These are phyloP conservation scores for Luidia sarsii DNA, from an alignment of 53 echinoderm and acorn worm species.

Conservation along the genomic window DNA sequence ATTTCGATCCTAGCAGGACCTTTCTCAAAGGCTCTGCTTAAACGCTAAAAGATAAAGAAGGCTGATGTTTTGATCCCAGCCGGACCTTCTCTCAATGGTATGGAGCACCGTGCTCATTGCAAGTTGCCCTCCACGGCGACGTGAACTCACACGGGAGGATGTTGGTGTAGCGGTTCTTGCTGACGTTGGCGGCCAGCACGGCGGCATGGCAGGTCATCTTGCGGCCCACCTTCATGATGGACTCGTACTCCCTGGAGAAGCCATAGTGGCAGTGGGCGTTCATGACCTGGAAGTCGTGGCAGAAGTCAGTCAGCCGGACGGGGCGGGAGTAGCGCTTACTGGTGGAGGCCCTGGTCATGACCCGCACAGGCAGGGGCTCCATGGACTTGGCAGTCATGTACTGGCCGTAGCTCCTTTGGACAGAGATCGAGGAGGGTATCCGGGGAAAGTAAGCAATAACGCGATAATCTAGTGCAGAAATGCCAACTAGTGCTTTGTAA, in stretches of 20 bases:
- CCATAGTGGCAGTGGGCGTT: slow-evolving; percentile 87
- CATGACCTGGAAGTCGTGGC: slow-evolving; percentile 82
- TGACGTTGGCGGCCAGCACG: slow-evolving; percentile 66
- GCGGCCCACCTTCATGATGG: slow-evolving; percentile 64
- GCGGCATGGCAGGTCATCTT: slow-evolving; percentile 55
- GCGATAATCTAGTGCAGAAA: too few species aligned
- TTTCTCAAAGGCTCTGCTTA: too few species aligned
- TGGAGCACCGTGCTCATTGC: too few species aligned
- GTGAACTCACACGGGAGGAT: slow-evolving; percentile 78
- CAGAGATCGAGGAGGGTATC: too few species aligned
- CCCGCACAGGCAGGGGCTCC: slow-evolving; percentile 33
- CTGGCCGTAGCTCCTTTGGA: slow-evolving; percentile 25
- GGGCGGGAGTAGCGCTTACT: slow-evolving; percentile 54
- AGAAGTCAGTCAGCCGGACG: slow-evolving; percentile 76
- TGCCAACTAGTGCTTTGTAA: too few species aligned
- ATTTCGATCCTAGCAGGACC: too few species aligned
- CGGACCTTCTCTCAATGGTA: too few species aligned
- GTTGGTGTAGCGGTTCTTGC: slow-evolving; percentile 82
- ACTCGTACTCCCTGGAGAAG: slow-evolving; percentile 93
- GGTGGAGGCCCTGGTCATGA: slow-evolving; percentile 35
- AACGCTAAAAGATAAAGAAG: too few species aligned
- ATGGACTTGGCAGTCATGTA: slow-evolving; percentile 35
- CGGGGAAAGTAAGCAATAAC: not conserved
- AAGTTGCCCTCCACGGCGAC: too few species aligned
- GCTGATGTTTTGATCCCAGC: too few species aligned